Evolutionary conservation across 2,113 vertebrate genomes (phyloP).

Genomic region (Spilogale gracilis): DNA sequence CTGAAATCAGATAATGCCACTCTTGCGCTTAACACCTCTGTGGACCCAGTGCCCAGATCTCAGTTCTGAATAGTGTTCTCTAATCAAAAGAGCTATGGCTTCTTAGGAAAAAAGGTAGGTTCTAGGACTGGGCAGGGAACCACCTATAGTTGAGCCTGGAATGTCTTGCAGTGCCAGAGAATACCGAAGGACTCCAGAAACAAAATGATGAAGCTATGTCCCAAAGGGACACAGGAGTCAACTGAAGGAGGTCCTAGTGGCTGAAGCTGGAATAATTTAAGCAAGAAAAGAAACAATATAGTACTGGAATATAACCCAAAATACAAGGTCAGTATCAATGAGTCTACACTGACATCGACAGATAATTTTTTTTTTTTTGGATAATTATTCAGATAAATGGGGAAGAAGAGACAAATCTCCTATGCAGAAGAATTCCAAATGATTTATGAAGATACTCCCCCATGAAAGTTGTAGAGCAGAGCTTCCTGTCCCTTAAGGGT

Average conservation of each 20-base stretch:
- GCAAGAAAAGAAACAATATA: too few relatives aligned
- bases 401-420: neutral
- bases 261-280: rapidly evolving
- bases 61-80: neutral
- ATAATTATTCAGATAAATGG: neutral
- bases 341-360: neutral
- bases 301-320: neutral
- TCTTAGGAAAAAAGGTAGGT: neutral
- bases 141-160: rapidly evolving
- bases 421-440: neutral
- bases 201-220: rapidly evolving
- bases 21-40: neutral
- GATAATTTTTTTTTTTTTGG: neutral
- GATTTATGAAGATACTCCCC: neutral
- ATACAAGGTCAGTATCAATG: too few relatives aligned
- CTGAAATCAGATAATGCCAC: neutral
- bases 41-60: neutral
- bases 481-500: neutral
- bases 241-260: neutral
- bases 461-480: rapidly evolving
- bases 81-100: neutral
- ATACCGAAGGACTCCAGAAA: neutral
- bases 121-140: neutral
- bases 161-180: neutral
- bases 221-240: neutral